Evolutionary conservation across 2,888 invertebrate species (phyloP), one percentile per base, ranked within the genome.

Genomic region (Neoscelio sp.): DNA sequence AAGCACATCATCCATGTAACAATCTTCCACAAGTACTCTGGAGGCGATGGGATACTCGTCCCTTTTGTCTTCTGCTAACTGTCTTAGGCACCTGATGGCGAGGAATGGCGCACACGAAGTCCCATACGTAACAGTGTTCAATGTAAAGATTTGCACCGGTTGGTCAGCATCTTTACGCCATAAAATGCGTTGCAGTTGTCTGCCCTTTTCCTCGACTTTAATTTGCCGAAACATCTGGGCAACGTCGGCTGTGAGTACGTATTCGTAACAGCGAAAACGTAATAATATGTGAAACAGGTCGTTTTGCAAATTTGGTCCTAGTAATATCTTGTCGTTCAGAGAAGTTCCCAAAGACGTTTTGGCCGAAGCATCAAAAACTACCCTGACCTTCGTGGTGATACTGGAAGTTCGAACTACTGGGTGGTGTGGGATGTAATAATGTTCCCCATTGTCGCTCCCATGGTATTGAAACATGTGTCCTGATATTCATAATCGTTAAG

Each of bases 1-100:
- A 0, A 73, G 12, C 0, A 56, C 58, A 30, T 78, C 78, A 23
- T 78, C 65, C 2, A 87, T 81, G 35, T 87, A 87, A 10, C 82
- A 78, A 12, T 84, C 76, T 0, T 75, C 26, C 0, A 23, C 26
- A 0, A 84, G 7, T 1, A 70, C 54, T 7, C 42, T 6, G 0
- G 80, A 58, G 2, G 82, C 82, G 1, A 28, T 4, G 0, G 85
- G 83, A 18, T 18, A 18, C n/a, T 7, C 2, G 12, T 42, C 42
- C 2, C 18, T 18, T 7, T n/a, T 18, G 7, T 18, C 42, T 18
- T 42, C 42, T 8, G 18, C 42, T 42, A 18, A n/a, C 8, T 42
- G 42, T 8, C 15, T 40, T 8, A 40, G 1, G 10, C 40, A 40
- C 15, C 40, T 40, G 2, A 40, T 40, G 2, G 42, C 42, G 4